phyloP scores from a whole-genome alignment of 2,888 invertebrate species.

The Pantelozetes paolii region DNA sequence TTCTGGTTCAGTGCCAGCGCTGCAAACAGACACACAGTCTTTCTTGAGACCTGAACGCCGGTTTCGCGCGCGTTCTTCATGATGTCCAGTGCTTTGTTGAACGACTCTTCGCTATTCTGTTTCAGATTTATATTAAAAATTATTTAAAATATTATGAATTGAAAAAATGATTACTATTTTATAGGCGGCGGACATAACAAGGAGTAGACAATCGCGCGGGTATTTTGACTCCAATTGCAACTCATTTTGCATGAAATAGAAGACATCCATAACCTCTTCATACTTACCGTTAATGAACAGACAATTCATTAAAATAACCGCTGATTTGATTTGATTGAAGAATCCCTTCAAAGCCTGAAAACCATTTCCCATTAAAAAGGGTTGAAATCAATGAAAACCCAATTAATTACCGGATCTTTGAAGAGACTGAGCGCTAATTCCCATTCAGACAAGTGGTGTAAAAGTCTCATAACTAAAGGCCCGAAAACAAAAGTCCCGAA shows the following conservation, averaged over 20 bases:
- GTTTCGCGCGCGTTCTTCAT: conserved; percentile 57
- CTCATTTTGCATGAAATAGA: conserved; percentile 61
- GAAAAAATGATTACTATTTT: conserved; percentile 61
- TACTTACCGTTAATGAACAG: conserved; percentile 66
- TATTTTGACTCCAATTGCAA: conserved; percentile 63
- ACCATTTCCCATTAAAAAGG: not conserved
- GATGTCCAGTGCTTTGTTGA: conserved; percentile 60
- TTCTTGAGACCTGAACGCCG: conserved; percentile 61
- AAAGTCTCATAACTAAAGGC: conserved; percentile 74
- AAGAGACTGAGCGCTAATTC: conserved; percentile 59
- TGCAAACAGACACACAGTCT: conserved; percentile 63
- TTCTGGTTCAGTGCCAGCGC: conserved; percentile 66
- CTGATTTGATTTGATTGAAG: conserved; percentile 67
- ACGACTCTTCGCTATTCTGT: conserved; percentile 66
- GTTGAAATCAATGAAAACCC: not conserved
- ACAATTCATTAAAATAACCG: conserved; percentile 67
- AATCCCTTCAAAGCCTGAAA: conserved; percentile 61
- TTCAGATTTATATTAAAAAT: too few species aligned
- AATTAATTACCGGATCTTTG: conserved; percentile 53
- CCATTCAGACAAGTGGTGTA: conserved; percentile 65
- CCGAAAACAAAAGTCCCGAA: conserved; percentile 79
- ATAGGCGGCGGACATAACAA: conserved; percentile 67
- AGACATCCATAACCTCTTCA: conserved; percentile 63
- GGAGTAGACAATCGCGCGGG: conserved; percentile 65
- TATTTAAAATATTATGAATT: not conserved